Conservation (phyloP, 2,113 vertebrate species). For the Thamnaconus septentrionalis region DNA sequence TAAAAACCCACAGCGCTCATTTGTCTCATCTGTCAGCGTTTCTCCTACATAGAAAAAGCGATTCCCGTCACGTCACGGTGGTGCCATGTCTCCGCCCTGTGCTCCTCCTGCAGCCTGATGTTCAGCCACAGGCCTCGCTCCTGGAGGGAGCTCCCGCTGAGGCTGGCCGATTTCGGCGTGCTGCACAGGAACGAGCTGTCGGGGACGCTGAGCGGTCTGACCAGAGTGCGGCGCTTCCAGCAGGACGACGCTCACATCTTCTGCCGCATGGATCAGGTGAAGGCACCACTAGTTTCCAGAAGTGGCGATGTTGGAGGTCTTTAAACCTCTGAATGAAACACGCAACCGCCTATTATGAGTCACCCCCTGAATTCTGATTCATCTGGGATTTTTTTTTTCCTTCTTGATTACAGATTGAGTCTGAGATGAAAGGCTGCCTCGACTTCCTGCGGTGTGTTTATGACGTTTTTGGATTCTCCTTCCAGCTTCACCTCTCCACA, state of each 20-base stretch:
- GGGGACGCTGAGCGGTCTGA: slow-evolving; percentile 86
- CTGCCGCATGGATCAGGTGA: slow-evolving; percentile 90
- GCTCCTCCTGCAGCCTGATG: slow-evolving; percentile 81
- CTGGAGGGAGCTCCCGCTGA: slow-evolving; percentile 92
- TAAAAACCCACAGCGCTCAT: slow-evolving; percentile 49
- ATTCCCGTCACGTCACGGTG: neutral
- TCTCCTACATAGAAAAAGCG: neutral
- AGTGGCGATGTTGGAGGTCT: neutral
- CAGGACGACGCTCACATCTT: slow-evolving; percentile 98
- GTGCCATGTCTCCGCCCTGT: neutral
- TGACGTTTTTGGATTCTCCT: slow-evolving; percentile 88
- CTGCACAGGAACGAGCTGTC: slow-evolving; percentile 94
- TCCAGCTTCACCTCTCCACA: slow-evolving; percentile 91
- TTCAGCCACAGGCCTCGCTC: slow-evolving; percentile 91
- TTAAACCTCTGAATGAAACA: neutral
- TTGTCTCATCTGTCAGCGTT: no score
- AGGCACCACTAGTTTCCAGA: neutral
- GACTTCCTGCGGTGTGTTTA: slow-evolving; percentile 90
- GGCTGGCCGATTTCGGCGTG: slow-evolving; percentile 93
- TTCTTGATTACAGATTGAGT: slow-evolving; percentile 80
- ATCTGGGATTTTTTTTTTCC: neutral
- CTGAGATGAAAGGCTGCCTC: slow-evolving; percentile 90
- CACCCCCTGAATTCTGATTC: neutral
- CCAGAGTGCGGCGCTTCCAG: slow-evolving; percentile 90
- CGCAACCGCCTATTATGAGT: slow-evolving; percentile 3